Base-by-base conservation (phyloP, 2,888 invertebrate genomes). In the Orthosia gracilis region DNA sequence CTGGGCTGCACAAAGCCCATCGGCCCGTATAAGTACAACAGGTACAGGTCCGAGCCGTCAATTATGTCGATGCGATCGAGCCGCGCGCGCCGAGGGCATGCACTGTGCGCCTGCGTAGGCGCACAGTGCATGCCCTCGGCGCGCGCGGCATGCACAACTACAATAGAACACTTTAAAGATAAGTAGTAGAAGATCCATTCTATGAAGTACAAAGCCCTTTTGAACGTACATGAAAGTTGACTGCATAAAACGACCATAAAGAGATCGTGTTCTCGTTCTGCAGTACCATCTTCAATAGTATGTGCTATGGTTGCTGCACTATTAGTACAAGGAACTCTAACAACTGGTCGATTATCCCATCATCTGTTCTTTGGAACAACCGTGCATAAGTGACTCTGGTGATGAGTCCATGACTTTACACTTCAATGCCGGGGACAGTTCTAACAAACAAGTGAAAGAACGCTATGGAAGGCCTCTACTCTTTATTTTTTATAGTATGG, bases 21-120 rank as follows among this genome's bases (percentile, higher is more conserved):
- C 58, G 49, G 69, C 66, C 68, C 67, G 21, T 61, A 58, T 74
- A 21, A 50, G n/a, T 13, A 40, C 55, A 55, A 59, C 59, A n/a
- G 74, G 26, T 63, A 62, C 71, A 45, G 67, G 76, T 70, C 80
- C 76, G 54, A 73, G 76, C 80, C 79, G 82, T 74, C 86, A 80
- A 83, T 85, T 85, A 82, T 61, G 66, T 77, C 73, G 80, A 72
- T 72, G 75, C 75, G 71, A 79, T 75, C 70, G 71, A 55, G 55
- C 47, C 49, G 62, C 75, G 73, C 78, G 72, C 76, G 78, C 82
- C 73, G 52, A 26, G 67, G 59, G 78, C 80, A 73, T 65, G 58
- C 67, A 61, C 74, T 71, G 71, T 70, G 82, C 84, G 84, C 85
- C 87, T 68, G 82, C 87, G 84, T 85, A 76, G n/a, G n/a, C n/a